Base-by-base conservation (phyloP, 30 jellyfish, hydroid and myxozoan species). In the Mastigias papua region DNA sequence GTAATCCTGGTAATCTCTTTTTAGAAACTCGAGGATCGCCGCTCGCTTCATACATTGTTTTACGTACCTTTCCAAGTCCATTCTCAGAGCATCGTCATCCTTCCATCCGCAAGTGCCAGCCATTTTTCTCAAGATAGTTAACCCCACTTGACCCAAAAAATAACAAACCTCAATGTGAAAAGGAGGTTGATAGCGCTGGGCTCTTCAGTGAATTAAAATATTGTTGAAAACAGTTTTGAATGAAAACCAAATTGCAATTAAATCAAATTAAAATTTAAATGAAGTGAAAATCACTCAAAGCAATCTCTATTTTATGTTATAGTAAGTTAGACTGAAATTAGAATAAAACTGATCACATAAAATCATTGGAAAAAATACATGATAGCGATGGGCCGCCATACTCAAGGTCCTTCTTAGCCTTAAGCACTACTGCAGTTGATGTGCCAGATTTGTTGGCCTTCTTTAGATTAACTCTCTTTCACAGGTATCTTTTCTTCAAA, bases 51-150 rank as follows among this genome's bases (percentile, higher is more conserved):
- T 34, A 26, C 34, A 17, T 76, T 46, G 54, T 9, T 10, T 62
- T 61, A 2, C 86, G 50, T 61, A 76, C 35, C 25, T 76, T 69
- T 54, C 71, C 34, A 42, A 76, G 61, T 62, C 92, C 86, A 21
- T 91, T 54, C 27, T 54, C 67, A 54, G 27, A 11, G 3, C 27
- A 54, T 54, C 67, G 27, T 54, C 27, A 7, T 54, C 20, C 54
- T 42, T 42, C 54, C 54, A 42, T 4, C 54, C 13, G 13, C 54
- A 42, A 42, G 54, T 37, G 54, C 6, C 54, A 37, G 54, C 54
- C 54, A 37, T 37, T 37, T 37, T 37, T 6, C 11, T 37, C 54
- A n/a, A n/a, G n/a, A n/a, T n/a, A n/a, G 54, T 37, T 37, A 11
- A 37, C 54, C 54, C 54, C 54, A 37, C 10, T 37, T 37, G 11